Evolutionary conservation across 2,113 vertebrate species (phyloP).

Genomic region (Pteronura brasiliensis): DNA sequence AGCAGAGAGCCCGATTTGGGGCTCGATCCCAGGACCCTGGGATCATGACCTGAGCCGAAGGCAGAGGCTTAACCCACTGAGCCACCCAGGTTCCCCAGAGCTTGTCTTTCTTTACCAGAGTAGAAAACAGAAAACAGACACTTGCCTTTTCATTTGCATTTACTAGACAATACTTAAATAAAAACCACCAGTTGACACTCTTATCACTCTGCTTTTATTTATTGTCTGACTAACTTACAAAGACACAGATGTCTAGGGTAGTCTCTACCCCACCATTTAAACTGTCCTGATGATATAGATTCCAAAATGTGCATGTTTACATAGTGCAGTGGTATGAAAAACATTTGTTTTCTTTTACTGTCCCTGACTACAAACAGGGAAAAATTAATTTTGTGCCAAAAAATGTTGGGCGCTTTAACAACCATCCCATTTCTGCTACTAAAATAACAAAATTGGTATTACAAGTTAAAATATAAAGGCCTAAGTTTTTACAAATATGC

Average conservation of each 20-base stretch:
- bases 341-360: constrained; percentile 10
- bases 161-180: constrained; percentile 50
- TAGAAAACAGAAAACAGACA: constrained; percentile 44
- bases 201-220: constrained; percentile 77
- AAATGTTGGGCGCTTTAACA: constrained; percentile 39
- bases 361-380: constrained; percentile 52
- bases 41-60: too few relatives aligned
- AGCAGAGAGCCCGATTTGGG: too few relatives aligned
- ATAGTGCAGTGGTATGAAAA: constrained; percentile 67
- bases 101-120: constrained; percentile 29
- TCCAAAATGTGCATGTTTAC: constrained; percentile 69
- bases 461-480: constrained; percentile 60
- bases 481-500: constrained; percentile 72
- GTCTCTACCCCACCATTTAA: neutral
- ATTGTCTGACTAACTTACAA: constrained; percentile 72
- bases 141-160: constrained; percentile 57
- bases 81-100: too few relatives aligned
- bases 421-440: constrained; percentile 53
- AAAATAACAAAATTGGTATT: constrained; percentile 68
- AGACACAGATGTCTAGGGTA: constrained; percentile 47
- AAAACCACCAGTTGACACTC: constrained; percentile 64
- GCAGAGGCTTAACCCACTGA: too few relatives aligned
- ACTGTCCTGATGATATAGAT: constrained; percentile 30
- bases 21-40: too few relatives aligned
- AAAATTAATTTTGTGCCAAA: constrained; percentile 59